Base-by-base conservation (phyloP, 1,140 invertebrate species). In the Eurytemora carolleeae region DNA sequence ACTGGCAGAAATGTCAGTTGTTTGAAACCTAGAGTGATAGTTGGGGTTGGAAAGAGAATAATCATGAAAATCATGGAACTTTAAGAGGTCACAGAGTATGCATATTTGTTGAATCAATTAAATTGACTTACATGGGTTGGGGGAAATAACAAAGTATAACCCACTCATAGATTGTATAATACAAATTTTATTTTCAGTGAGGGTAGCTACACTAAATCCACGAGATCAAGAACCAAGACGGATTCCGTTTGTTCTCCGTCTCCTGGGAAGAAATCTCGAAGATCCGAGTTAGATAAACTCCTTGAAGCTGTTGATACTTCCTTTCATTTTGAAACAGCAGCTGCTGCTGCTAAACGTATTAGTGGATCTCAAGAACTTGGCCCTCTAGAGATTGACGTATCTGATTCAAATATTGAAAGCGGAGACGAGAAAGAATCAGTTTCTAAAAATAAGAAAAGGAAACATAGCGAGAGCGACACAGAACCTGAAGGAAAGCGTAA, bases 251-350 rank as follows among this genome's bases (percentile, higher is more conserved):
- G n/a, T 44, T 44, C n/a, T 12, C 31, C 19, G 19, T 55, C 54
- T 7, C 58, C 58, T 19, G 19, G 23, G 16, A 19, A 22, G 22
- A 24, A 31, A 22, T 15, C 18, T 26, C 22, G 58, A 20, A 16
- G 58, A 2, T 25, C 58, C 3, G 58, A 59, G 21, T 22, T 59
- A 25, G 21, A 24, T 18, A 59, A 59, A 25, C 58, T 59, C 24
- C 26, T 59, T 12, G 58, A 59, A n/a, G 58, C 58, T 25, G 58
- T 22, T n/a, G 22, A 19, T 24, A 24, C 58, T 2, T 59, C 58
- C 17, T 59, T 59, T 31, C 58, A 59, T 31, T 59, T 24, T 19
- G 58, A 59, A 25, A 59, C 58, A n/a, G 58, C 58, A 18, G 26
- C 18, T 17, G 22, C 22, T 3, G 58, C 58, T 21, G 23, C 58